Percentiles rank a stretch among this genome's conserved stretches.
phyloP scores from a whole-genome alignment of 2,797 vertebrate species.

The Lophotriccus pileatus region DNA sequence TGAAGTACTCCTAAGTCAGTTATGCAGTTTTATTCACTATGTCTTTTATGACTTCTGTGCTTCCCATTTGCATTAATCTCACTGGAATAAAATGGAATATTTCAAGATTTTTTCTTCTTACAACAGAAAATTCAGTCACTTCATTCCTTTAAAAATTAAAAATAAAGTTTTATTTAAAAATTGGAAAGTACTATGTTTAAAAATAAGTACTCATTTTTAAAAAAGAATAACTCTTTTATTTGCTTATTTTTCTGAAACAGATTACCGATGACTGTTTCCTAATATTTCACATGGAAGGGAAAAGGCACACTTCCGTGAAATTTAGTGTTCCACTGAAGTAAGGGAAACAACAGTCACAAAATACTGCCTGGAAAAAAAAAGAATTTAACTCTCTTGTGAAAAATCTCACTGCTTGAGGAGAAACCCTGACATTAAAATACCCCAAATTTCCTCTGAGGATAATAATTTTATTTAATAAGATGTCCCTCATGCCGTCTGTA shows the following conservation, averaged over 20 bases:
- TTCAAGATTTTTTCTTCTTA: neutral
- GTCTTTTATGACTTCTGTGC: neutral
- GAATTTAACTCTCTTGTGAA: neutral
- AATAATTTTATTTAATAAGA: conserved; percentile 35
- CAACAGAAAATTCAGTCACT: neutral
- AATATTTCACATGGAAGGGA: neutral
- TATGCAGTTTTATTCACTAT: neutral
- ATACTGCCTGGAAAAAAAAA: neutral
- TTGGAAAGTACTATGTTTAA: fast-evolving
- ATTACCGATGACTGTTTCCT: fast-evolving
- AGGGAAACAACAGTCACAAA: conserved; percentile 6
- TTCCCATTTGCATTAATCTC: neutral
- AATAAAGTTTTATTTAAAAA: neutral
- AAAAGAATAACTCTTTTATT: neutral
- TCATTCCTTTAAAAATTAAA: neutral
- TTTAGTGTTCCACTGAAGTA: neutral
- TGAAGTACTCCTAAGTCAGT: neutral
- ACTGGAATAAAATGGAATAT: neutral
- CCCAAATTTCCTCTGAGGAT: neutral
- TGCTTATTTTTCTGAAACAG: neutral
- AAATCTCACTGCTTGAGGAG: conserved; percentile 2
- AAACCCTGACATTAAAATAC: conserved; percentile 38
- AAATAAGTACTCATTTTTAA: neutral
- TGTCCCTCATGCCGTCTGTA: neutral
- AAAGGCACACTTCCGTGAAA: conserved; percentile 1